Percentiles rank a stretch among this genome's conserved stretches.
phyloP scores from a whole-genome alignment of 2,797 vertebrate genomes.

The Perodicticus potto region DNA sequence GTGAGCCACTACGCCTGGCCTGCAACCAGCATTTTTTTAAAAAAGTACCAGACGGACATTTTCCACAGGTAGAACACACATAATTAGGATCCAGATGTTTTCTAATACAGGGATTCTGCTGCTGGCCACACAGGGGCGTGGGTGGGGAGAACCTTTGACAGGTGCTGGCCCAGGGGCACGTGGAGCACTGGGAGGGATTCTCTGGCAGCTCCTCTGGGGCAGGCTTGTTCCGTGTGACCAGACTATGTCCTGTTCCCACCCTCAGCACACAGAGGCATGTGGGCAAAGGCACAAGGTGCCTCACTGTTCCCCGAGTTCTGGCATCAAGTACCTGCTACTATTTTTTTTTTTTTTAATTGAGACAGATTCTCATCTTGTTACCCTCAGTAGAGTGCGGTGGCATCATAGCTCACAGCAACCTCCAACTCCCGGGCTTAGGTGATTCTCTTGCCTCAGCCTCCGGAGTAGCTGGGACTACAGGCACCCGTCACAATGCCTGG shows the following conservation, averaged over 20 bases:
- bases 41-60: background rate
- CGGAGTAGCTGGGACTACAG: no score
- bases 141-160: background rate
- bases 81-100: background rate
- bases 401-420: no score
- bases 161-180: accelerated
- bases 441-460: no score
- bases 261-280: accelerated
- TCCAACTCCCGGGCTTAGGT: no score
- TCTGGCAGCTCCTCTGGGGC: background rate
- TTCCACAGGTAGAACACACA: background rate
- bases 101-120: background rate
- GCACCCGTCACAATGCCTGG: no score
- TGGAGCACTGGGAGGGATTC: background rate
- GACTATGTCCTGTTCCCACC: no score
- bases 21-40: background rate
- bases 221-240: background rate
- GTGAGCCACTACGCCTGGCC: no score
- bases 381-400: no score
- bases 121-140: background rate
- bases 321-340: background rate
- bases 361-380: no score
- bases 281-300: background rate
- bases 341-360: background rate
- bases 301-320: background rate